Evolutionary conservation across 1,140 invertebrate species (phyloP).

Genomic region (Lasioglossum baleicum): DNA sequence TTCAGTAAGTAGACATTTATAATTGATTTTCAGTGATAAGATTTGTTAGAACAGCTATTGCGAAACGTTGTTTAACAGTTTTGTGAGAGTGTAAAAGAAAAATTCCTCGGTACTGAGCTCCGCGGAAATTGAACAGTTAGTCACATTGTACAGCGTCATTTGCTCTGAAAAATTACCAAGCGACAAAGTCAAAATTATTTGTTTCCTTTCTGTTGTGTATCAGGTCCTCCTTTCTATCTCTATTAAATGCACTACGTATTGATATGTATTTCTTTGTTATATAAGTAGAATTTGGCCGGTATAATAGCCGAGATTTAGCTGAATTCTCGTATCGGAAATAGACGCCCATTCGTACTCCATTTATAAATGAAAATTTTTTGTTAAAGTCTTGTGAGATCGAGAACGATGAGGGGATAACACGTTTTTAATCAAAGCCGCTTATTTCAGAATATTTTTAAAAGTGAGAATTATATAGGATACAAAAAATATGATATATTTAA

Average conservation of each 20-base stretch:
- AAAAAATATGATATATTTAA: too few species aligned
- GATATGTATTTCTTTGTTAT: not conserved
- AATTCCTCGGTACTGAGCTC: not conserved
- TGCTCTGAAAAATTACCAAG: constrained; percentile 5
- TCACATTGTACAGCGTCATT: constrained; percentile 42
- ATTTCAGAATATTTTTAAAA: too few species aligned
- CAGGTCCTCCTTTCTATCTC: too few species aligned
- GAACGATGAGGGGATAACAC: not conserved
- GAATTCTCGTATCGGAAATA: not conserved
- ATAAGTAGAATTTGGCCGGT: not conserved
- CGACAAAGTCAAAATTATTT: not conserved
- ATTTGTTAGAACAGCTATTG: not conserved
- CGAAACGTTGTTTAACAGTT: not conserved
- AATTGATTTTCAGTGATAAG: not conserved
- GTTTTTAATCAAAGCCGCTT: not conserved
- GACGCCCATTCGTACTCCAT: constrained; percentile 2
- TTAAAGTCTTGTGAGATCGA: not conserved
- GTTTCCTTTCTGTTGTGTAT: not conserved
- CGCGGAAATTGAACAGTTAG: constrained; percentile 10
- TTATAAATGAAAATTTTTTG: not conserved
- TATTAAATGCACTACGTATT: not conserved
- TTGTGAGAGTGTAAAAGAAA: not conserved
- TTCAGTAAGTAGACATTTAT: constrained; percentile 4
- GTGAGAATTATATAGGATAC: too few species aligned
- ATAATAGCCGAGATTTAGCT: not conserved